A percentile compares a stretch with the other conserved stretches of the same genome.
These are phyloP conservation scores for Malurus leucopterus DNA, from an alignment of 2,797 vertebrate species.

Conservation along the genomic window DNA sequence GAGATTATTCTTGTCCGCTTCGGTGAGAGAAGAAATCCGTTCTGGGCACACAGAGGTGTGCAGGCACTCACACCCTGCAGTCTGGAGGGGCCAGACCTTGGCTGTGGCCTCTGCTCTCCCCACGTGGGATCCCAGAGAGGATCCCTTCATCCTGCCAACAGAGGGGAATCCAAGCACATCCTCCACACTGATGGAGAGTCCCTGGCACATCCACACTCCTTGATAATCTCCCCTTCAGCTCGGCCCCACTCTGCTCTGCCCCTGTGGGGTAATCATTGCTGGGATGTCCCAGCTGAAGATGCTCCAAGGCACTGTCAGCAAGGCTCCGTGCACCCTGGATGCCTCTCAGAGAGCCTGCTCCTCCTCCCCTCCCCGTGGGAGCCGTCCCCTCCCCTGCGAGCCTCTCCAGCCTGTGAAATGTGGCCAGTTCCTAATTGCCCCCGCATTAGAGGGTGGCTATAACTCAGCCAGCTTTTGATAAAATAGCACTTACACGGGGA, in stretches of 20 bases:
- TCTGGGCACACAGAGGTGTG: background rate
- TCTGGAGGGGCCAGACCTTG: fast-evolving
- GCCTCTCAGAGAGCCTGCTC: background rate
- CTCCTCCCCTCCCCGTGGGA: background rate
- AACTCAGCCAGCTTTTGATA: constrained; percentile 64
- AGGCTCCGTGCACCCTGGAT: background rate
- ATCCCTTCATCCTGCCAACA: background rate
- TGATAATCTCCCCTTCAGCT: background rate
- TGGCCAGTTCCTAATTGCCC: constrained; percentile 42
- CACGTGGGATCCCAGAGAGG: background rate
- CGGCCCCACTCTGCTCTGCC: background rate
- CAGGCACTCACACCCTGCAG: background rate
- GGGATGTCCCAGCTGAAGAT: background rate
- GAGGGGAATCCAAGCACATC: background rate
- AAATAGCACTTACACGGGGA: constrained; percentile 55
- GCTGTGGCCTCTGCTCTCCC: background rate
- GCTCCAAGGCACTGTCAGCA: background rate
- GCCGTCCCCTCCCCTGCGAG: background rate
- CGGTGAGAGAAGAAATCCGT: constrained; percentile 24
- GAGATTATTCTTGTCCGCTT: constrained; percentile 37
- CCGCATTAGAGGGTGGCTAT: constrained; percentile 48
- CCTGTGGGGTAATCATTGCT: fast-evolving
- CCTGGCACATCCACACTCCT: background rate
- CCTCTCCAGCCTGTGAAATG: constrained; percentile 38
- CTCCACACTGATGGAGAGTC: background rate